Percentiles rank a stretch among this genome's conserved stretches.
These are phyloP conservation scores for Drosophila parabipectinata DNA, from an alignment of 1,140 invertebrate genomes.

Conservation along the genomic window DNA sequence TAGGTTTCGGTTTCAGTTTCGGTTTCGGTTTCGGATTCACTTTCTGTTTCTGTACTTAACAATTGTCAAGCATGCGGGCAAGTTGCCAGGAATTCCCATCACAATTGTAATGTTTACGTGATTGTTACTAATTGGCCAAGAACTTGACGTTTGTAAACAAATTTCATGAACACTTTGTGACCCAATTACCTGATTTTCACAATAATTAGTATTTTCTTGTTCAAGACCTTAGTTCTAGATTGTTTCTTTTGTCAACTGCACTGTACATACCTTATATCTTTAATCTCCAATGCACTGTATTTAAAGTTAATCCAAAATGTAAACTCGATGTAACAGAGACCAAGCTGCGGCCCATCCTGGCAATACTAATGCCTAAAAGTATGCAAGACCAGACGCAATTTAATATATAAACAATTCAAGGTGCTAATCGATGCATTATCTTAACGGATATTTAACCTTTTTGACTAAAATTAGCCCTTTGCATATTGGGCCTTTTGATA, in stretches of 20 bases:
- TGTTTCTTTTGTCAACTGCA: constrained; percentile 5
- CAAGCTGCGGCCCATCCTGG: constrained; percentile 20
- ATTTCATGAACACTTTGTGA: constrained; percentile 3
- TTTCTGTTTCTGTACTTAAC: constrained; percentile 46
- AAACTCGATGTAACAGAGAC: constrained; percentile 23
- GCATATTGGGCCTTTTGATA: constrained; percentile 26
- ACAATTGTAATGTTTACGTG: constrained; percentile 1
- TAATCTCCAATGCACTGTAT: neutral
- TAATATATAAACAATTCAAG: constrained; percentile 36
- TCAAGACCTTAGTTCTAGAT: too few species aligned
- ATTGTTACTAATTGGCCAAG: constrained; percentile 7
- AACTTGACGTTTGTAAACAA: constrained; percentile 7
- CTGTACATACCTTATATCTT: constrained; percentile 29
- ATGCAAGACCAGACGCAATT: constrained; percentile 41
- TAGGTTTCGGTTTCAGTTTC: constrained; percentile 17
- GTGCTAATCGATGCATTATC: constrained; percentile 32
- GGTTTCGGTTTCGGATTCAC: neutral
- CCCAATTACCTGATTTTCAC: neutral
- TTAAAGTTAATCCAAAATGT: neutral
- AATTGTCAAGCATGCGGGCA: constrained; percentile 11
- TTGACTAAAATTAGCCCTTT: constrained; percentile 27
- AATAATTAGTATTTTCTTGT: constrained; percentile 2
- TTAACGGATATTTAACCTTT: constrained; percentile 15
- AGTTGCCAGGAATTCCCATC: constrained; percentile 3
- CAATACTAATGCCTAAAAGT: neutral